phyloP scores from a whole-genome alignment of 2,797 vertebrate genomes.

The Karalla daura region DNA sequence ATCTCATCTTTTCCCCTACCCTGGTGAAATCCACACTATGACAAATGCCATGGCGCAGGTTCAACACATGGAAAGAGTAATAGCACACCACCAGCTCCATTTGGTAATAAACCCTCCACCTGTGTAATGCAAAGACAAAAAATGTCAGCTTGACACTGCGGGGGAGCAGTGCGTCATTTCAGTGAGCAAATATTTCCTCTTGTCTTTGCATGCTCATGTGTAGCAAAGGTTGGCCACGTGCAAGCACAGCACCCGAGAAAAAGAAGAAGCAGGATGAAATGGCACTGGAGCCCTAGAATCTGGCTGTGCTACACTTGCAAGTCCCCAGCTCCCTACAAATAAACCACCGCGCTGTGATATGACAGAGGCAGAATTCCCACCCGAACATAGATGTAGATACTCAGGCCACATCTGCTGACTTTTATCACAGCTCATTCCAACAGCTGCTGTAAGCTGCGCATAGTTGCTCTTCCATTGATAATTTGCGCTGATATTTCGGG shows the following conservation, averaged over 20 bases:
- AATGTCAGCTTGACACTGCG: neutral
- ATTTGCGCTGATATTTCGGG: neutral
- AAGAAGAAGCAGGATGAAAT: neutral
- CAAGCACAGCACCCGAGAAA: neutral
- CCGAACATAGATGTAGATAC: neutral
- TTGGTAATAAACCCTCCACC: constrained; percentile 18
- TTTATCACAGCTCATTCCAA: constrained; percentile 7
- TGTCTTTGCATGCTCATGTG: constrained; percentile 31
- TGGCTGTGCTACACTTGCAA: neutral
- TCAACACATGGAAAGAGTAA: constrained; percentile 49
- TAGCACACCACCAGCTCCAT: constrained; percentile 51
- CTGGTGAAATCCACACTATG: constrained; percentile 26
- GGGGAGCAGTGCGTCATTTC: neutral
- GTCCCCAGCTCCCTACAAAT: neutral
- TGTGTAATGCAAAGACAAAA: neutral
- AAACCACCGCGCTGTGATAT: neutral
- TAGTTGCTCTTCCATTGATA: neutral
- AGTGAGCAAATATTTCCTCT: constrained; percentile 4
- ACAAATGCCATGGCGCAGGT: constrained; percentile 51
- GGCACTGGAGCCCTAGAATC: neutral
- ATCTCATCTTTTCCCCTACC: constrained; percentile 1
- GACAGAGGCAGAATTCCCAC: neutral
- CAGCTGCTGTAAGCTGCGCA: constrained; percentile 16
- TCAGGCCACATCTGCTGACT: constrained; percentile 22
- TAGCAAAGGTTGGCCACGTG: neutral